Conservation (phyloP, 1,140 invertebrate genomes). For the Drosophila quadrilineata region DNA sequence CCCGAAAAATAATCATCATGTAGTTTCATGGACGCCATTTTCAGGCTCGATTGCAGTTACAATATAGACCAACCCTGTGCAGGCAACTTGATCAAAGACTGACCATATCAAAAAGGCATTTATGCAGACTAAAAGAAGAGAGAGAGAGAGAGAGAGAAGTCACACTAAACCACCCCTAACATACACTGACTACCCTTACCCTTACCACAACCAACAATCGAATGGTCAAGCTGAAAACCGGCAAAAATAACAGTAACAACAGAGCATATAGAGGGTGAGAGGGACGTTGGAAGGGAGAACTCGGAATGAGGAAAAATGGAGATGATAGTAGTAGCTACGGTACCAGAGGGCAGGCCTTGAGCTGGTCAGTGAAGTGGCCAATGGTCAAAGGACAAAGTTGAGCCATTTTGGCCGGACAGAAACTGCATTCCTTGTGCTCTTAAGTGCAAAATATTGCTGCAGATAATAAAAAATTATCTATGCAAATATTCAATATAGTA, state of each 20-base stretch:
- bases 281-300: not conserved
- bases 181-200: not conserved
- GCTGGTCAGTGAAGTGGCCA: slow-evolving; percentile 66
- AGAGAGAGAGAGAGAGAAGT: not conserved
- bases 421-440: not conserved
- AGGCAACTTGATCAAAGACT: slow-evolving; percentile 48
- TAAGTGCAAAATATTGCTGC: slow-evolving; percentile 41
- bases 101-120: slow-evolving; percentile 27
- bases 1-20: too few species aligned
- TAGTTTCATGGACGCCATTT: slow-evolving; percentile 53
- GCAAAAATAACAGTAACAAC: slow-evolving; percentile 39
- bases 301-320: not conserved
- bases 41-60: slow-evolving; percentile 12
- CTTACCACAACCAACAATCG: slow-evolving; percentile 24
- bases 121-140: slow-evolving; percentile 4
- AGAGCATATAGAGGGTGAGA: not conserved
- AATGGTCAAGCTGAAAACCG: slow-evolving; percentile 57
- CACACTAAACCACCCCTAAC: slow-evolving; percentile 23
- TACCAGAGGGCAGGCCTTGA: slow-evolving; percentile 36
- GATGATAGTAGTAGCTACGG: not conserved
- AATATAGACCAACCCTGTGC: slow-evolving; percentile 45
- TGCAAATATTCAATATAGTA: not conserved
- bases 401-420: not conserved
- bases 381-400: slow-evolving; percentile 53
- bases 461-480: slow-evolving; percentile 11